Evolutionary conservation across 1,140 invertebrate species (phyloP), one percentile per base, ranked within the genome.

Genomic region (Metaphire vulgaris): DNA sequence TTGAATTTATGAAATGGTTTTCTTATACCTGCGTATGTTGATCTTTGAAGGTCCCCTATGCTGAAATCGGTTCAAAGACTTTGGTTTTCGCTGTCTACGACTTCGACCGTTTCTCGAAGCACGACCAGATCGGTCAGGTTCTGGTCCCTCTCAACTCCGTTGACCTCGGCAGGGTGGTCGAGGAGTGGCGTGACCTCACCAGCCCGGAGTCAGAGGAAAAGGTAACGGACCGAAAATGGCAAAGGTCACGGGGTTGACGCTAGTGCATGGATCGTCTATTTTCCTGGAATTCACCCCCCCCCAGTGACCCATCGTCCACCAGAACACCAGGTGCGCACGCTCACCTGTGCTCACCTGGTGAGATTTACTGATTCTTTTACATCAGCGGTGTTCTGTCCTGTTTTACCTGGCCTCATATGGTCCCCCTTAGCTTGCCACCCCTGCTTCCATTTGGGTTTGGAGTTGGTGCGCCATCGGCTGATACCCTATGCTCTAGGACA

Each of bases 121-220:
- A 99, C 88, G 98, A 99, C 88, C 97, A 99, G 88, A 99, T 99
- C 81, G 98, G 98, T 74, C 97, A 99, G 87, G 96, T 99, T 69
- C 95, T 98, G 86, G 92, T 99, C 76, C 96, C 97, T 28, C 89
- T 99, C 41, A 98, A 97, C 86, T 94, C 96, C 85, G 92, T 99
- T 76, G 98, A 99, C 88, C 90, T 99, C 85, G 97, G 97, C 68
- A 95, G 98, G 85, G 98, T 97, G 16, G 96, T 99, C 82, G 97
- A 99, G 85, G 97, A 99, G 87, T 99, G 97, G 97, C 91, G 95
- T 81, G 97, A 99, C 86, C 88, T 99, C 76, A 91, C 94, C 81
- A 97, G 96, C 83, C 97, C 99, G 33, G 97, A 99, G 88, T 96
- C 95, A 79, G 97, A 99, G 88, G 94, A 96, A 83, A 96, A 96